Conservation (phyloP, 2,888 invertebrate genomes). For the Tuta absoluta region DNA sequence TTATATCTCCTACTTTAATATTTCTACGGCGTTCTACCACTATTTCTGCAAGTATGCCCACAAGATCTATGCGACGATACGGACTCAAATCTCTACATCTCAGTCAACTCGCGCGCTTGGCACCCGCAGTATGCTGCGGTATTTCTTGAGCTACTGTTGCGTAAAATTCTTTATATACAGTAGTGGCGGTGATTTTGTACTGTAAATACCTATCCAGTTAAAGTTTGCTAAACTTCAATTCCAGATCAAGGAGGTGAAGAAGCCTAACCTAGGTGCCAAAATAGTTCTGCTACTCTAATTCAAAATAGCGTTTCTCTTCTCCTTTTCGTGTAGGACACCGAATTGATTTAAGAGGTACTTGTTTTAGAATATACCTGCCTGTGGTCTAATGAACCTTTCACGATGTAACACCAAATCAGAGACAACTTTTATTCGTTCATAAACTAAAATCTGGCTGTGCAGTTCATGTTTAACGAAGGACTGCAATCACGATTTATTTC, state of each 20-base stretch:
- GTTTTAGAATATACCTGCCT: no score
- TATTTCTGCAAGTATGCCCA: constrained; percentile 44
- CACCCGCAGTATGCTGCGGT: constrained; percentile 52
- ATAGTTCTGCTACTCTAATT: no score
- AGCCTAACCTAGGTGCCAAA: no score
- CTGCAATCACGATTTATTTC: background rate
- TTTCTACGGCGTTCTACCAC: constrained; percentile 6
- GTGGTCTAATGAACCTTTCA: no score
- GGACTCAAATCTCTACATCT: constrained; percentile 56
- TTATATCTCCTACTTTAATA: background rate
- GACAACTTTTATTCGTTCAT: background rate
- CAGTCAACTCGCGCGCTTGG: constrained; percentile 42
- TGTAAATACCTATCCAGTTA: background rate
- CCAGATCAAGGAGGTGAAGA: no score
- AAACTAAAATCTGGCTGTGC: background rate
- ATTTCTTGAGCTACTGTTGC: constrained; percentile 46
- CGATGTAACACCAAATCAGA: background rate
- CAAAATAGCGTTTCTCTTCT: no score
- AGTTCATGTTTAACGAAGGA: background rate
- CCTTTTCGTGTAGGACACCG: no score
- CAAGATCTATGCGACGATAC: constrained; percentile 49
- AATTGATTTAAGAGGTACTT: no score
- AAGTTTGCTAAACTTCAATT: no score
- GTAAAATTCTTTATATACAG: constrained; percentile 11
- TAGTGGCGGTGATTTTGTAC: constrained; percentile 20